Percentiles rank a stretch among this genome's conserved stretches.
Evolutionary conservation across 2,888 invertebrate genomes (phyloP).

Genomic region (Holacanthella duospinosa): DNA sequence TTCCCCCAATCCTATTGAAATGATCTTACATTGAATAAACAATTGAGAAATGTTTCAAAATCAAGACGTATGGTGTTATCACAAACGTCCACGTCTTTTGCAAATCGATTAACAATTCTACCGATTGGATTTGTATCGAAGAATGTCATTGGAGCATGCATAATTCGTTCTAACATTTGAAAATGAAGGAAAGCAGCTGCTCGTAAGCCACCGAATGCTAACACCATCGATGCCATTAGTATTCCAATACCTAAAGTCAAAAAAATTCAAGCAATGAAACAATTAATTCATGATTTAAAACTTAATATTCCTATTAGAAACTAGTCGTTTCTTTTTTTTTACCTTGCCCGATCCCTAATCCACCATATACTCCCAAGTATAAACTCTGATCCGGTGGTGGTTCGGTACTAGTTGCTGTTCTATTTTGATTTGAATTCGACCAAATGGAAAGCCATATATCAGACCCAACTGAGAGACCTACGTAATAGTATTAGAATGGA

Average conservation of each 20-base stretch:
- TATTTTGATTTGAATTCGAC: constrained; percentile 14
- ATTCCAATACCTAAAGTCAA: constrained; percentile 8
- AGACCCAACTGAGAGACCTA: constrained; percentile 31
- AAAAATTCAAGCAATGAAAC: no score
- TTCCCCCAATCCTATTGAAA: constrained; percentile 62
- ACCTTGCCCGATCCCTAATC: constrained; percentile 40
- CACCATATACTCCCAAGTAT: constrained; percentile 41
- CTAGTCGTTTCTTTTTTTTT: constrained; percentile 39
- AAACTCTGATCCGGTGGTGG: constrained; percentile 30
- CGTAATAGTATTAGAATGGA: no score
- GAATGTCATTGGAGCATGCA: constrained; percentile 60
- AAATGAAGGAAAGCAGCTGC: constrained; percentile 56
- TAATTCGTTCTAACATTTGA: constrained; percentile 53
- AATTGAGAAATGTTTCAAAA: constrained; percentile 23
- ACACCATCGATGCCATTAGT: constrained; percentile 40
- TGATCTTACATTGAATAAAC: constrained; percentile 10
- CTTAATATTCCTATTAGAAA: background rate
- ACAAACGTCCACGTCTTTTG: constrained; percentile 23
- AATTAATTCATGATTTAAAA: constrained; percentile 40
- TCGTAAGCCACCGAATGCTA: constrained; percentile 48
- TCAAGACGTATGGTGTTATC: constrained; percentile 27
- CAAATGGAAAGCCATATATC: constrained; percentile 34
- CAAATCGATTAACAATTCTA: constrained; percentile 23
- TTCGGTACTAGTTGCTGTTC: constrained; percentile 30
- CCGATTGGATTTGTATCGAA: constrained; percentile 71